Percentiles rank a stretch among this genome's conserved stretches.
Evolutionary conservation across 2,888 invertebrate species (phyloP).

Genomic region (Terebella lapidaria): DNA sequence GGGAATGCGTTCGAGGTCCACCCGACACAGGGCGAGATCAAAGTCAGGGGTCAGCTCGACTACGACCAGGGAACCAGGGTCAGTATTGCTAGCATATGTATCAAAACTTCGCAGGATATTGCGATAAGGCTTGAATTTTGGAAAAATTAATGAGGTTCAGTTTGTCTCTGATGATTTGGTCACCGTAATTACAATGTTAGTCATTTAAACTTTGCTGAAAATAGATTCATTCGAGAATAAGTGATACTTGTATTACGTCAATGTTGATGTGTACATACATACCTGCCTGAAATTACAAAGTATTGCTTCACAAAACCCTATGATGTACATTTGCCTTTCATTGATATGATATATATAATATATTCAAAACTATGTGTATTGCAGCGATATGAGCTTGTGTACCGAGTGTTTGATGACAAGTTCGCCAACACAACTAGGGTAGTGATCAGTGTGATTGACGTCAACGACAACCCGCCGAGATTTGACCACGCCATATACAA

Average conservation of each 20-base stretch:
- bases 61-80: slow-evolving; percentile 27
- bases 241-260: too few species aligned
- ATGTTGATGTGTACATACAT: neutral
- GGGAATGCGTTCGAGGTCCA: slow-evolving; percentile 96
- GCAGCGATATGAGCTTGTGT: slow-evolving; percentile 24
- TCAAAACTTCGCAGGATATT: neutral
- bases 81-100: neutral
- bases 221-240: too few species aligned
- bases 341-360: too few species aligned
- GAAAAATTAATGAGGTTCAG: too few species aligned
- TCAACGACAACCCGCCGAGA: slow-evolving; percentile 32
- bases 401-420: slow-evolving; percentile 31
- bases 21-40: slow-evolving; percentile 87
- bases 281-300: neutral
- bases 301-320: neutral
- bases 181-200: too few species aligned
- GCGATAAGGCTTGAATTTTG: too few species aligned
- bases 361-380: too few species aligned
- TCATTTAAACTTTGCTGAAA: too few species aligned
- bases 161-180: too few species aligned
- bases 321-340: neutral
- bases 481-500: slow-evolving; percentile 26
- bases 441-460: slow-evolving; percentile 27
- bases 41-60: slow-evolving; percentile 27
- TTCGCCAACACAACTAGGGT: slow-evolving; percentile 30